phyloP scores from a whole-genome alignment of 1,140 invertebrate genomes.

The Papilio machaon region DNA sequence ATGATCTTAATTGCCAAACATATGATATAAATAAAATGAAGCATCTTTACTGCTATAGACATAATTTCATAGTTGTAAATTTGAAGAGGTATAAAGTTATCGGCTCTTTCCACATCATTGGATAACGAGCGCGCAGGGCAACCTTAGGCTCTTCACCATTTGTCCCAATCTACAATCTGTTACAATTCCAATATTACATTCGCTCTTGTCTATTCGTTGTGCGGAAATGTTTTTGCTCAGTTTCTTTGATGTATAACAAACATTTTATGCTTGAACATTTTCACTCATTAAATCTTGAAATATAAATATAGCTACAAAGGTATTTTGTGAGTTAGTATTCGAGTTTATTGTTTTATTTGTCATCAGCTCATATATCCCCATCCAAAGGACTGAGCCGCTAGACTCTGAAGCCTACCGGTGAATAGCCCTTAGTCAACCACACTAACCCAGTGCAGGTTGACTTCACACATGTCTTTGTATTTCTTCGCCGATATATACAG shows the following conservation, averaged over 20 bases:
- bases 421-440: too few species aligned
- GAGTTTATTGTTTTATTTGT: background rate
- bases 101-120: constrained; percentile 22
- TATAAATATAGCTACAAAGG: background rate
- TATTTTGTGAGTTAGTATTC: background rate
- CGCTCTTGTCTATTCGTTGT: background rate
- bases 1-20: background rate
- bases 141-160: constrained; percentile 21
- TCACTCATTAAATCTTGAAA: background rate
- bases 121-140: constrained; percentile 13
- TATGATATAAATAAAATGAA: background rate
- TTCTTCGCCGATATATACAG: too few species aligned
- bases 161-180: constrained; percentile 15
- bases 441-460: too few species aligned
- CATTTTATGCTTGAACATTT: background rate
- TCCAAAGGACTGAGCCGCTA: too few species aligned
- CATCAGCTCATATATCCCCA: too few species aligned
- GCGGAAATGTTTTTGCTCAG: background rate
- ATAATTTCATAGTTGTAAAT: constrained; percentile 1
- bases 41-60: background rate
- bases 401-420: too few species aligned
- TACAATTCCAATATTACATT: constrained; percentile 12
- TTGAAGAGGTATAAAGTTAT: background rate
- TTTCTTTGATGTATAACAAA: constrained; percentile 18
- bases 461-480: too few species aligned